Conservation (phyloP, 1,140 invertebrate species). For the Ridgeia piscesae region DNA sequence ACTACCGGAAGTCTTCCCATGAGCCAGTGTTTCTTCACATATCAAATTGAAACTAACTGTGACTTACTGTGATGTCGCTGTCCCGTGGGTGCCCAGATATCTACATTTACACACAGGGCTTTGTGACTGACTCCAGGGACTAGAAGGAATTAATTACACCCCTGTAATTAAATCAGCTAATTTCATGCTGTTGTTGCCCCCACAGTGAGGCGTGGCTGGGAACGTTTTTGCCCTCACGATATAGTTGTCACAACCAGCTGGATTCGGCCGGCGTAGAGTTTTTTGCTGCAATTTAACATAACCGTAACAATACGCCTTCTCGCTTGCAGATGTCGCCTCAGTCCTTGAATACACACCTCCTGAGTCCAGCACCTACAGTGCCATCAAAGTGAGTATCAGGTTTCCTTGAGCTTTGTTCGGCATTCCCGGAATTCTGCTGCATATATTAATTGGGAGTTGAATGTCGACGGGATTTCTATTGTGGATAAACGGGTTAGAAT, state of each 20-base stretch:
- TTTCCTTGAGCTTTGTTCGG: neutral
- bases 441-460: neutral
- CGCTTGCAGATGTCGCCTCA: neutral
- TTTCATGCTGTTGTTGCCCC: neutral
- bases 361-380: neutral
- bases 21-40: neutral
- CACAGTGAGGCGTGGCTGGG: neutral
- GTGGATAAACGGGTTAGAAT: neutral
- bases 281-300: neutral
- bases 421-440: neutral
- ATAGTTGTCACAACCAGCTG: neutral
- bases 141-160: neutral
- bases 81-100: neutral
- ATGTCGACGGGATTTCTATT: neutral
- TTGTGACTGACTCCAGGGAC: neutral
- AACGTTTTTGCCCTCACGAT: neutral
- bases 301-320: neutral
- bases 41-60: neutral
- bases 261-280: neutral
- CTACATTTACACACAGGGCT: neutral
- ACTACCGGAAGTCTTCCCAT: neutral
- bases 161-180: neutral
- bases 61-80: neutral
- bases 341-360: neutral
- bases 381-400: neutral